A percentile compares a stretch with the other conserved stretches of the same genome.
phyloP scores from a whole-genome alignment of 2,888 invertebrate species.

The Meteorus colon region DNA sequence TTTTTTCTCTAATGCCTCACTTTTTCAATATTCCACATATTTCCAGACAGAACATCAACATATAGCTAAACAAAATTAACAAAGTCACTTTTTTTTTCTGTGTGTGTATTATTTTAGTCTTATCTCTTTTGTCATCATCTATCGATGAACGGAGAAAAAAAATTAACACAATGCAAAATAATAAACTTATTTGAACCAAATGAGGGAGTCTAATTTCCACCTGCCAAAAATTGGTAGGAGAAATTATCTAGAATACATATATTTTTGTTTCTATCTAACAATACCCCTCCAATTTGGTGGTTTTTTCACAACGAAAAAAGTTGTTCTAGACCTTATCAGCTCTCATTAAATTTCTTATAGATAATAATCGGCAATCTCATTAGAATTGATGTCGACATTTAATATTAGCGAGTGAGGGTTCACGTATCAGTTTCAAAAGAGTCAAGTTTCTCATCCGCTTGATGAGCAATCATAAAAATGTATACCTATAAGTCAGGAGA shows the following conservation, averaged over 20 bases:
- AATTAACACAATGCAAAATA: background rate
- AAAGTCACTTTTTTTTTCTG: background rate
- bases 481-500: background rate
- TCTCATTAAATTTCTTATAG: background rate
- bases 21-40: background rate
- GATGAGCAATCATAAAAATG: conserved; percentile 9
- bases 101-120: background rate
- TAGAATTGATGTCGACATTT: conserved; percentile 3
- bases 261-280: background rate
- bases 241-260: background rate
- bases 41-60: background rate
- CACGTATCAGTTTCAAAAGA: conserved; percentile 21
- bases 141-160: background rate
- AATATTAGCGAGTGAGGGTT: background rate
- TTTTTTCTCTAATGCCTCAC: background rate
- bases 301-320: background rate
- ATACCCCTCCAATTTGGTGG: background rate
- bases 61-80: background rate
- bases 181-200: background rate
- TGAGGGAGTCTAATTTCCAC: background rate
- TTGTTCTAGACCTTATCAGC: conserved; percentile 11
- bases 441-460: conserved; percentile 19
- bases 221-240: background rate
- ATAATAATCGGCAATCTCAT: conserved; percentile 17
- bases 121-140: background rate